Base-by-base conservation (phyloP, 2,113 vertebrate species). In the Dolichotis patagonum region DNA sequence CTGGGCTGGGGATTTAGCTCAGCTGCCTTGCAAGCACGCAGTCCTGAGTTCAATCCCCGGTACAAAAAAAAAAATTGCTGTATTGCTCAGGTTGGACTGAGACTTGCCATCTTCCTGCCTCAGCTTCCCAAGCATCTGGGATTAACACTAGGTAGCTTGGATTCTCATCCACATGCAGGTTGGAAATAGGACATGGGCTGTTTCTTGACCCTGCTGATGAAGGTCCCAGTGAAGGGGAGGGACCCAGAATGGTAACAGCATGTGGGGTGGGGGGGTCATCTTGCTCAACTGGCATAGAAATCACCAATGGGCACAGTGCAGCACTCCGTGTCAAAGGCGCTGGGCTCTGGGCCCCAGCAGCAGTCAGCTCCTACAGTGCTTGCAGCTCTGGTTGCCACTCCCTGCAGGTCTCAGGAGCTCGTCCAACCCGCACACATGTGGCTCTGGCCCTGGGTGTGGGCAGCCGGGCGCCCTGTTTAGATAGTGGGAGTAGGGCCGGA, bases 231-330 rank as follows among this genome's bases (percentile, higher is more conserved):
- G 22, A 20, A 73, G 69, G 69, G 69, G 19, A 41, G 20, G 9
- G 69, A 41, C 69, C 69, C 69, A 73, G 19, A 24, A 22, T n/a
- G 67, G 32, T 69, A 69, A 11, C 69, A 20, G 19, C 8, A 4
- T 26, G 60, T 3, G 9, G 0, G n/a, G 8, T 4, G 17, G n/a
- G 19, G n/a, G 69, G 8, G 20, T 3, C n/a, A 24, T 73, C n/a
- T 73, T 73, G n/a, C 69, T 41, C n/a, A 24, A 24, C n/a, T 73
- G n/a, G 19, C 41, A 11, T 22, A 71, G 69, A 41, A 73, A 41
- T 41, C 69, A 73, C n/a, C 22, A 38, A 38, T 22, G 8, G 69
- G 69, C 69, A 41, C 38, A 24, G 20, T 24, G 20, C n/a, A 73
- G 69, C 1, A 0, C n/a, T 41, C 38, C 17, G n/a, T 41, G 69